These are phyloP conservation scores for Erpornis zantholeuca DNA, from an alignment of 2,113 vertebrate species.

Conservation along the genomic window DNA sequence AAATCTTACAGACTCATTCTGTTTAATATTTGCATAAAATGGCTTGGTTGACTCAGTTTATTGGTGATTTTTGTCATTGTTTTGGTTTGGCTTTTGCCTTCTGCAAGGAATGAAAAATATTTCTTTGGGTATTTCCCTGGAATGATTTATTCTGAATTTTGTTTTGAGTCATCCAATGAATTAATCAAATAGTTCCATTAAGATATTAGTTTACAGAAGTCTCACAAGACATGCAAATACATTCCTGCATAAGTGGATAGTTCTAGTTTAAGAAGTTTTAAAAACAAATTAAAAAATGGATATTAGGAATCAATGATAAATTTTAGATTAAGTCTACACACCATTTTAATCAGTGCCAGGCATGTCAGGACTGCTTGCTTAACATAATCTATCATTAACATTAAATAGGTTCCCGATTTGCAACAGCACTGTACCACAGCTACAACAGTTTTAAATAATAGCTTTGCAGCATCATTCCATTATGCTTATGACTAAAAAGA, in stretches of 20 bases:
- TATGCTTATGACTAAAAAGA: not conserved
- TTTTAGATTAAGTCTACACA: not conserved
- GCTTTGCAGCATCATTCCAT: not conserved
- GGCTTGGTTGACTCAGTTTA: not conserved
- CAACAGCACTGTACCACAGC: not conserved
- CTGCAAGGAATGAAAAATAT: not conserved
- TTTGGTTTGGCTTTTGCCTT: not conserved
- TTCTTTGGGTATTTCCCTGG: slow-evolving; percentile 26
- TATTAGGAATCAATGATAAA: not conserved
- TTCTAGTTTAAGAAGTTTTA: not conserved
- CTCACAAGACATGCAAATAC: not conserved
- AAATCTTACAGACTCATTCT: not conserved
- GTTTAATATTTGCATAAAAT: not conserved
- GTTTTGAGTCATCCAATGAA: not conserved
- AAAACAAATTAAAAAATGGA: not conserved
- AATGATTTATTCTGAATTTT: not conserved
- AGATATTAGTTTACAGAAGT: not conserved
- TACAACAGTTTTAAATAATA: not conserved
- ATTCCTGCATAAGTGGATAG: not conserved
- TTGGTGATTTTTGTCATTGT: not conserved
- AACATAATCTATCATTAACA: not conserved
- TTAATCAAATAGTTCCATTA: not conserved
- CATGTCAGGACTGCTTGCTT: not conserved
- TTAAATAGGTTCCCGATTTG: not conserved
- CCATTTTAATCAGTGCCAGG: not conserved